phyloP scores from a whole-genome alignment of 2,888 invertebrate genomes.

The Tinea semifulvella region DNA sequence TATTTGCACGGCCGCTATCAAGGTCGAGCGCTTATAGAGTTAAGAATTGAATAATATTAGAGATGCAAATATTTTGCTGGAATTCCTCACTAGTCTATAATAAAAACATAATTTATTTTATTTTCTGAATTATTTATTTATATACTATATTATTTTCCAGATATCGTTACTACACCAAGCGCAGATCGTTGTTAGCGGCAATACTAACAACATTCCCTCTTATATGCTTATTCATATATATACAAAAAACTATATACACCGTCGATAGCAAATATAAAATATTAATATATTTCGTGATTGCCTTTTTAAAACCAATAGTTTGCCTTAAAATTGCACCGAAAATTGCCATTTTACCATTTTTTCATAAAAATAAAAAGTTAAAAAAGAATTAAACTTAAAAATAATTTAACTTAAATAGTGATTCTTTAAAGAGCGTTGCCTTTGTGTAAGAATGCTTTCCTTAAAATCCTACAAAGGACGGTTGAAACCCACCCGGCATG shows the following conservation, averaged over 20 bases:
- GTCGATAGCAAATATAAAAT: not conserved
- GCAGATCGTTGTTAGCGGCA: constrained; percentile 33
- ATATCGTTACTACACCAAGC: constrained; percentile 45
- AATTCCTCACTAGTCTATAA: too few species aligned
- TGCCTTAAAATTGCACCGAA: not conserved
- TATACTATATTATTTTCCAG: constrained; percentile 30
- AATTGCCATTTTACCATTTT: not conserved
- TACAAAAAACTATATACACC: not conserved
- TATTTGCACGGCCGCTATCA: too few species aligned
- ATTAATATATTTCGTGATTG: not conserved
- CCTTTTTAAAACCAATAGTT: not conserved
- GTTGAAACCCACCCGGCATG: too few species aligned
- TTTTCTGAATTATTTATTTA: not conserved
- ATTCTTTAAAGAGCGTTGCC: not conserved
- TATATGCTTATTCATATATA: not conserved
- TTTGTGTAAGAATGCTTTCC: too few species aligned
- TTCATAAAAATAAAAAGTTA: not conserved
- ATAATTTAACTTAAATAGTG: not conserved
- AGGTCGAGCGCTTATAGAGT: too few species aligned
- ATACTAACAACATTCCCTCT: not conserved
- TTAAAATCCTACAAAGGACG: too few species aligned
- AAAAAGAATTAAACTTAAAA: not conserved
- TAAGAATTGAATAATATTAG: too few species aligned
- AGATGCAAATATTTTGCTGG: too few species aligned
- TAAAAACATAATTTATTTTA: too few species aligned